Base-by-base conservation (phyloP, 30 jellyfish, hydroid and myxozoan species). In the Nemopilema nomurai region DNA sequence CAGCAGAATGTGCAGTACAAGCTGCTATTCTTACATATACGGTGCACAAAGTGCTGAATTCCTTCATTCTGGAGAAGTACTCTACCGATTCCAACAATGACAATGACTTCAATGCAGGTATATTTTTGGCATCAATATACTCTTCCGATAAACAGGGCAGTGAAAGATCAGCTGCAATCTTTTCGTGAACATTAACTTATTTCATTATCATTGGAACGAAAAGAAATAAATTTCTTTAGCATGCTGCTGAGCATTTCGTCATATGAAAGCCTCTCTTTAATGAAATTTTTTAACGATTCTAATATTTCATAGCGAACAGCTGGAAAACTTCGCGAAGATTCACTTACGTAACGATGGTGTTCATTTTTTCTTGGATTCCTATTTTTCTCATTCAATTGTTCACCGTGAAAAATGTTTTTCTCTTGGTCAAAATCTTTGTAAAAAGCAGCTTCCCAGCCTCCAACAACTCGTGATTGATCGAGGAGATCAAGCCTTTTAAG, bases 1-100 rank as follows among this genome's bases (percentile, higher is more conserved):
- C 89, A 65, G 81, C 76, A 13, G 89, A 79, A 79, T 79, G 83
- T 23, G 89, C 82, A 53, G 64, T 79, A 17, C 82, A 81, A 62
- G 89, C 80, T 64, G 31, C 28, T 27, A 79, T 33, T 24, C 82
- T 62, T 23, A 67, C 29, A 24, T 24, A 19, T 23, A 80, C 82
- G 7, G 53, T 70, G 74, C 74, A 26, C 28, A 64, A 26, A 64
- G 74, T 64, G 57, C 57, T 41, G 57, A 41, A 41, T 41, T 41
- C 57, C 57, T 41, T 41, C 57, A 41, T 41, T 41, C 57, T 41
- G 57, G 57, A 41, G 57, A 41, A 41, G 57, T 41, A 41, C 57
- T 41, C 57, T 41, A 41, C 57, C 57, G 57, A 41, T 13, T 41
- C 57, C 13, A 41, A 41, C 57, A 41, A 41, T 41, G 57, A 41